A percentile compares a stretch with the other conserved stretches of the same genome.
Evolutionary conservation across 92 coral and sea anemone species (phyloP).

Genomic region (Heteractis magnifica): DNA sequence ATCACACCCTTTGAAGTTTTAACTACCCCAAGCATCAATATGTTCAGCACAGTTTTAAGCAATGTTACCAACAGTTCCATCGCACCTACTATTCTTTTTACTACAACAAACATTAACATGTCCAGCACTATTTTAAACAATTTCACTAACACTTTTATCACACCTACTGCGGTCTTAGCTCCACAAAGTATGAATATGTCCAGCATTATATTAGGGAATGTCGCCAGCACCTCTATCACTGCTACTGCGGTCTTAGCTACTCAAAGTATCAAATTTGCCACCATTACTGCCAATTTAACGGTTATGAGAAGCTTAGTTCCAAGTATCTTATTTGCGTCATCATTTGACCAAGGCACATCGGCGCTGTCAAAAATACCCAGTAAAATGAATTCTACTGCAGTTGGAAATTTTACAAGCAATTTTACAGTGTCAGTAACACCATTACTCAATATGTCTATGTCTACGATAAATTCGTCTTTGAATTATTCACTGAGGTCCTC

Average conservation of each 20-base stretch:
- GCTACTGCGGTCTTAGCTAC: background rate
- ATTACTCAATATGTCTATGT: background rate
- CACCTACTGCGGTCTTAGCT: too few species aligned
- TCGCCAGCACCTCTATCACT: background rate
- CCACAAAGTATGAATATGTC: too few species aligned
- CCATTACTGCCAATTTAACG: background rate
- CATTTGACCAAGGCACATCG: background rate
- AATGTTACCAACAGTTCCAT: background rate
- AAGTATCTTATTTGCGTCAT: background rate
- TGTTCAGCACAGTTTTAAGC: too few species aligned
- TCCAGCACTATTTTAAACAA: too few species aligned
- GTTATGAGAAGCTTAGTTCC: background rate
- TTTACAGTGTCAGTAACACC: slow-evolving; percentile 1
- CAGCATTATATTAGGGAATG: too few species aligned
- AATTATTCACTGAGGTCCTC: background rate
- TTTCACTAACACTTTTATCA: too few species aligned
- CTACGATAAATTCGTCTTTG: background rate
- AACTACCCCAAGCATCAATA: too few species aligned
- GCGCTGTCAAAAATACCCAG: background rate
- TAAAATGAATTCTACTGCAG: background rate
- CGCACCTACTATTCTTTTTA: background rate
- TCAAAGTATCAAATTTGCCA: background rate
- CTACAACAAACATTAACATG: too few species aligned
- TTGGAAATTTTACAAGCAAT: background rate
- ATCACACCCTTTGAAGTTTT: too few species aligned